A percentile compares a stretch with the other conserved stretches of the same genome.
Conservation (phyloP, 1,140 invertebrate species). For the Sesamia nonagrioides region DNA sequence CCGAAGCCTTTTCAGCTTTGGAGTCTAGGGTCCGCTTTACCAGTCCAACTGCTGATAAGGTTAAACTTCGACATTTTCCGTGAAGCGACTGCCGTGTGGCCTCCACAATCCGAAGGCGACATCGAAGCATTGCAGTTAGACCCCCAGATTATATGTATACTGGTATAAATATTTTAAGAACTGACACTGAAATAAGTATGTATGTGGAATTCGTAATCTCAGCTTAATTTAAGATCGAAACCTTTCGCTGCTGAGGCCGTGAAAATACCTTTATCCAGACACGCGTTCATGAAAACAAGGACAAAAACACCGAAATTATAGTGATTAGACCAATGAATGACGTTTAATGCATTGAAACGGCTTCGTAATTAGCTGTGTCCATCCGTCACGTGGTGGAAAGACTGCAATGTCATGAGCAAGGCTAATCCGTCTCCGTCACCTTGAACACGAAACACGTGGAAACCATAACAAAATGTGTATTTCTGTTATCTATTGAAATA, state of each 20-base stretch:
- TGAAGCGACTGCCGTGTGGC: too few relatives aligned
- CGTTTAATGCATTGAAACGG: constrained; percentile 40
- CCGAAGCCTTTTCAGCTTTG: too few relatives aligned
- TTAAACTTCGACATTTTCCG: too few relatives aligned
- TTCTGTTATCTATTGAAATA: neutral
- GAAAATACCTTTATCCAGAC: neutral
- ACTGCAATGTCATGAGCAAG: constrained; percentile 63
- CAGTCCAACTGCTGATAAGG: too few relatives aligned
- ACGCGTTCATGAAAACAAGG: neutral
- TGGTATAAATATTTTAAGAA: too few relatives aligned
- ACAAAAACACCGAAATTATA: neutral
- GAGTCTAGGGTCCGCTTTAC: too few relatives aligned
- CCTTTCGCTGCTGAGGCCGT: neutral
- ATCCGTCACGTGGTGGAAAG: constrained; percentile 42
- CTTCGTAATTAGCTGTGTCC: constrained; percentile 46
- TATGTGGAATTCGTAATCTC: neutral
- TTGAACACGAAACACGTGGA: constrained; percentile 57
- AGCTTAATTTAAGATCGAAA: neutral
- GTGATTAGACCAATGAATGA: neutral
- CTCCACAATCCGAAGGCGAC: too few relatives aligned
- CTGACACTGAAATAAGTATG: neutral
- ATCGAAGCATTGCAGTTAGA: too few relatives aligned
- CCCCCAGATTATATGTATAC: too few relatives aligned
- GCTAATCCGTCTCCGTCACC: constrained; percentile 59
- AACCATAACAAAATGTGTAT: constrained; percentile 45